Conservation (phyloP, 1,140 invertebrate species). For the Zaprionus africanus region DNA sequence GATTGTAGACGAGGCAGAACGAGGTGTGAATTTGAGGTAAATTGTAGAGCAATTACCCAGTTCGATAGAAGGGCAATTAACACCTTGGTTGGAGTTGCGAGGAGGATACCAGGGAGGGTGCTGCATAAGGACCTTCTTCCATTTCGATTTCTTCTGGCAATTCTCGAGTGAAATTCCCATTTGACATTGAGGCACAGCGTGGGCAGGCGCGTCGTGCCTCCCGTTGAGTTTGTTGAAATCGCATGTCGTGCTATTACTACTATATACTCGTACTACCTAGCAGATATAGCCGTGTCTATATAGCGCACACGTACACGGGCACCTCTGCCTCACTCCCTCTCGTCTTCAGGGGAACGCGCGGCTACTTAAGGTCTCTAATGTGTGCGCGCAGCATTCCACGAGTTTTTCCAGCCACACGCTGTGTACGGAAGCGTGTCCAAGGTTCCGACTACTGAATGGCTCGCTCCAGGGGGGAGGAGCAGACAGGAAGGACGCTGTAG, state of each 20-base stretch:
- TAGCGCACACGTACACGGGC: slow-evolving; percentile 6
- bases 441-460: slow-evolving; percentile 66
- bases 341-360: slow-evolving; percentile 33
- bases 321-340: background rate
- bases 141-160: background rate
- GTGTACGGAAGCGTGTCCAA: slow-evolving; percentile 82
- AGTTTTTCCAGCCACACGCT: slow-evolving; percentile 60
- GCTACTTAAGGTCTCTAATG: slow-evolving; percentile 78
- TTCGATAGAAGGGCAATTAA: slow-evolving; percentile 74
- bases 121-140: slow-evolving; percentile 3
- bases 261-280: background rate
- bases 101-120: background rate
- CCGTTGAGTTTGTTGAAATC: slow-evolving; percentile 77
- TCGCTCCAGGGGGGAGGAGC: slow-evolving; percentile 9
- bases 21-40: slow-evolving; percentile 80
- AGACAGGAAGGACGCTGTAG: background rate
- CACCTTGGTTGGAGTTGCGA: slow-evolving; percentile 69
- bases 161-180: slow-evolving; percentile 40
- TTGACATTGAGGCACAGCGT: slow-evolving; percentile 50
- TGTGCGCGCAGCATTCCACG: slow-evolving; percentile 22
- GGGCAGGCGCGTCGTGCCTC: slow-evolving; percentile 31
- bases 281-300: slow-evolving; percentile 20
- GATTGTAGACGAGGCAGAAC: background rate
- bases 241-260: slow-evolving; percentile 13
- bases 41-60: slow-evolving; percentile 60